A percentile compares a stretch with the other conserved stretches of the same genome.
Evolutionary conservation across 2,797 vertebrate species (phyloP).

Genomic region (Selene dorsalis): DNA sequence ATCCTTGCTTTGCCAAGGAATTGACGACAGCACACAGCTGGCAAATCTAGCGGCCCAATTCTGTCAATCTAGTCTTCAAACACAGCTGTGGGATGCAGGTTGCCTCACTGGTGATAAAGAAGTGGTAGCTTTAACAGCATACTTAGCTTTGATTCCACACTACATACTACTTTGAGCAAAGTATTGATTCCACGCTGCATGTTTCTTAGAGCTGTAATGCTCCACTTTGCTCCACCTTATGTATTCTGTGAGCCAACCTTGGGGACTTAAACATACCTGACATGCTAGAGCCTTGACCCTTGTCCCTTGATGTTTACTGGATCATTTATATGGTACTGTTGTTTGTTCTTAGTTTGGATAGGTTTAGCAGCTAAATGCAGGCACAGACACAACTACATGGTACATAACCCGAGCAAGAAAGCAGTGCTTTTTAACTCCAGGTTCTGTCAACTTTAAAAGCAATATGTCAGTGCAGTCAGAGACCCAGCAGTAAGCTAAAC

Average conservation of each 20-base stretch:
- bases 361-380: slow-evolving; percentile 40
- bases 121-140: slow-evolving; percentile 58
- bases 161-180: slow-evolving; percentile 53
- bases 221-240: slow-evolving; percentile 58
- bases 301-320: slow-evolving; percentile 49
- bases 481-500: slow-evolving; percentile 47
- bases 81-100: slow-evolving; percentile 46
- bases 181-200: slow-evolving; percentile 66
- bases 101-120: slow-evolving; percentile 52
- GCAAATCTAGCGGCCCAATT: slow-evolving; percentile 65
- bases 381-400: slow-evolving; percentile 28
- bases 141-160: slow-evolving; percentile 66
- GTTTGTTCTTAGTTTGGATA: slow-evolving; percentile 46
- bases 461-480: slow-evolving; percentile 45
- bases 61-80: slow-evolving; percentile 67
- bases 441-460: slow-evolving; percentile 57
- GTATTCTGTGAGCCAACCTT: slow-evolving; percentile 40
- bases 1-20: slow-evolving; percentile 29
- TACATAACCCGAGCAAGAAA: slow-evolving; percentile 47
- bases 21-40: slow-evolving; percentile 28
- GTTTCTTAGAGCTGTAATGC: slow-evolving; percentile 46
- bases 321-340: slow-evolving; percentile 48
- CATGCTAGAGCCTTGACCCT: slow-evolving; percentile 38
- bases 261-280: slow-evolving; percentile 37
- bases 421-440: slow-evolving; percentile 38